Base-by-base conservation (phyloP, 2,888 invertebrate genomes). In the Sipha maydis region DNA sequence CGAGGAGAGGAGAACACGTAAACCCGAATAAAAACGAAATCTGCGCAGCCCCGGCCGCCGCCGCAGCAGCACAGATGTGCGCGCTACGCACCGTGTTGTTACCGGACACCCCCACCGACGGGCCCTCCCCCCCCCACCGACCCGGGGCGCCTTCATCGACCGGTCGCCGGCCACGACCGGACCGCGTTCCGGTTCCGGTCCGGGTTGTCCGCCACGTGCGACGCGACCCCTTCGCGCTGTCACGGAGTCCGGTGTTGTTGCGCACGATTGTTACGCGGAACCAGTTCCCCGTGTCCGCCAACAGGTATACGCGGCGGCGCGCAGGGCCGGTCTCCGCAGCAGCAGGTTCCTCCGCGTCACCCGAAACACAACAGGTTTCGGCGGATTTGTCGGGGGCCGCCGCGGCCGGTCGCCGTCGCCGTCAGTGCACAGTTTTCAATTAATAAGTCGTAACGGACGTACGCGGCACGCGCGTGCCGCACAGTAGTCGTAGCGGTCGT, bases 331-430 rank as follows among this genome's bases (percentile, higher is more conserved):
- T 69, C 79, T 56, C 69, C 56, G 73, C n/a, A n/a, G 54, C 14
- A 25, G 73, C 73, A 31, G 73, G 34, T 17, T n/a, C 71, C 25
- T 69, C 28, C 28, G 69, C 73, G 34, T n/a, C 34, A 79, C 56
- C 86, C 82, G 67, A 67, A 67, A 75, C 88, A 82, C 88, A 82
- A 88, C 88, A 82, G 88, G 88, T 88, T 88, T 88, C 31, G 41
- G 86, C 31, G 41, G 86, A 71, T 71, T 41, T 61, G 88, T 88
- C 31, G 56, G 77, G 71, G 79, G 54, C 79, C 79, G 86, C 85
- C 78, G 67, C 76, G n/a, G 73, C 48, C 71, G 34, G 71, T 48
- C 28, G 71, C 54, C 80, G 80, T 0, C 80, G 78, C 9, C 9
- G 69, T 54, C 78, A 9, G 11, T n/a, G 69, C 19, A 54, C 38